Evolutionary conservation across 2,113 vertebrate genomes (phyloP).

Genomic region (Aix galericulata): DNA sequence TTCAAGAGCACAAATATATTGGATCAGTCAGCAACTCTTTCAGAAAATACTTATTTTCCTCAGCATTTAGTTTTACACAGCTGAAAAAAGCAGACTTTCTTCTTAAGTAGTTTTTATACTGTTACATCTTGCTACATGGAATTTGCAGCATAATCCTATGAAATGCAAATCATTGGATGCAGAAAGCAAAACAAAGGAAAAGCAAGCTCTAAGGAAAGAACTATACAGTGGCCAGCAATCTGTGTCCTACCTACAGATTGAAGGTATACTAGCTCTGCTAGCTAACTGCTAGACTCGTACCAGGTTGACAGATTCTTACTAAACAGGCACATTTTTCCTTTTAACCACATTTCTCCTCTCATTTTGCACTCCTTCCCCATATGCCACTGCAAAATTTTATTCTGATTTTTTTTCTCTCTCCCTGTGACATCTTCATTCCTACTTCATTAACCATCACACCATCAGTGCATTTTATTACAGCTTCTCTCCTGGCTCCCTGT

Average conservation of each 20-base stretch:
- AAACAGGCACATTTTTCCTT: constrained; percentile 20
- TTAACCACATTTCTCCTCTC: constrained; percentile 19
- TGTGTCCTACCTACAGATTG: background rate
- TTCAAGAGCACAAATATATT: background rate
- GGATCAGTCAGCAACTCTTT: background rate
- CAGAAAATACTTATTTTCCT: background rate
- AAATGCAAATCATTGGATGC: background rate
- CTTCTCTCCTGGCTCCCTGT: constrained; percentile 39
- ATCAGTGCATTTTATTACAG: constrained; percentile 61
- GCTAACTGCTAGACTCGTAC: background rate
- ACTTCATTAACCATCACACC: constrained; percentile 64
- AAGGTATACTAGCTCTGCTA: background rate
- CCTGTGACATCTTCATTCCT: constrained; percentile 58
- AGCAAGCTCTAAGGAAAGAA: background rate
- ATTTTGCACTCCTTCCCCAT: constrained; percentile 26
- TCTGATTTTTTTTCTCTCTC: constrained; percentile 26
- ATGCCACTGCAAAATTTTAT: constrained; percentile 22
- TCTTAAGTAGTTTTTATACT: background rate
- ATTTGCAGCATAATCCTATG: background rate
- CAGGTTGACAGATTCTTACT: background rate
- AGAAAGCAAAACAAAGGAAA: background rate
- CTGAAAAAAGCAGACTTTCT: background rate
- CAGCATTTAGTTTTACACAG: background rate
- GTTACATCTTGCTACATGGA: background rate
- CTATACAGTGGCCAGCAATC: background rate